Percentiles rank a stretch among this genome's conserved stretches.
These are phyloP conservation scores for Eupeodes latifasciatus DNA, from an alignment of 2,888 invertebrate species.

Conservation along the genomic window DNA sequence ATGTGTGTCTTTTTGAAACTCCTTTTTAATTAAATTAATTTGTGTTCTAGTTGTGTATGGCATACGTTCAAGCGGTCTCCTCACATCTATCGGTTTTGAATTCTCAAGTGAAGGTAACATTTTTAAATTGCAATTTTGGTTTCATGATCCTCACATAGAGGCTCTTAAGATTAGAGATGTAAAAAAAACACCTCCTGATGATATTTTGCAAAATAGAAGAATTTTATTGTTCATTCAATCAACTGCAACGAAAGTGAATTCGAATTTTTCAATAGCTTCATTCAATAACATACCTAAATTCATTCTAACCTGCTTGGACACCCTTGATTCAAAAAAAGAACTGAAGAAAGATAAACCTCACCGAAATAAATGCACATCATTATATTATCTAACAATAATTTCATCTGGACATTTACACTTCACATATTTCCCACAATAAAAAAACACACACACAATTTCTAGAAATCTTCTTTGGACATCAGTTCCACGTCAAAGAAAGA, in stretches of 20 bases:
- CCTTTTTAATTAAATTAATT: too few relatives aligned
- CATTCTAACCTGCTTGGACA: conserved; percentile 50
- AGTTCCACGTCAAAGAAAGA: conserved; percentile 76
- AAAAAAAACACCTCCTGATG: background rate
- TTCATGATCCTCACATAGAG: background rate
- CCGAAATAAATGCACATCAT: conserved; percentile 54
- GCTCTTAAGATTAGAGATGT: background rate
- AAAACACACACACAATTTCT: background rate
- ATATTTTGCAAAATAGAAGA: conserved; percentile 18
- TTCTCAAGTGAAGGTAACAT: background rate
- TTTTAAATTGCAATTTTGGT: background rate
- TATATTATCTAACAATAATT: conserved; percentile 61
- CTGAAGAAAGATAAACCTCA: conserved; percentile 2
- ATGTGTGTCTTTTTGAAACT: too few relatives aligned
- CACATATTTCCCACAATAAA: conserved; percentile 45
- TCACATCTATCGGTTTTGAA: too few relatives aligned
- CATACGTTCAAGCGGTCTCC: too few relatives aligned
- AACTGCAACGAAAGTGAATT: conserved; percentile 65
- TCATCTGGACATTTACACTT: conserved; percentile 73
- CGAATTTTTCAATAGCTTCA: conserved; percentile 19
- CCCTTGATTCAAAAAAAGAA: background rate
- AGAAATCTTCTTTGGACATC: conserved; percentile 60
- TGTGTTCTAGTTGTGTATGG: too few relatives aligned
- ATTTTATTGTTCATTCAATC: conserved; percentile 21
- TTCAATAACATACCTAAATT: background rate